These are phyloP conservation scores for Cordilura impudica DNA, from an alignment of 2,888 invertebrate genomes.

Conservation along the genomic window DNA sequence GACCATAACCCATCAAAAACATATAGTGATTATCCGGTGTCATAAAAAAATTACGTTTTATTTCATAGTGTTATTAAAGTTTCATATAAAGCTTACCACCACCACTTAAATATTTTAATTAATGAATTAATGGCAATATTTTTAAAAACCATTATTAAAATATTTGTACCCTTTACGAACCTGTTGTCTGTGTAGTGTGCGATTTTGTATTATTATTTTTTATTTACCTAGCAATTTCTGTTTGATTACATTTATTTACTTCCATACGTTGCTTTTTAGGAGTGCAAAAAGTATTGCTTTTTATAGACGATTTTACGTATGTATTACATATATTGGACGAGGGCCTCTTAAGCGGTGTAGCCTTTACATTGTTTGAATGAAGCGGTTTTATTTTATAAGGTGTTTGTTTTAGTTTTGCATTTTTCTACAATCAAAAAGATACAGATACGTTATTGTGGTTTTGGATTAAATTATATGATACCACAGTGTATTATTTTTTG, in stretches of 20 bases:
- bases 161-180: no score
- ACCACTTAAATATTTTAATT: no score
- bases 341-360: conserved; percentile 12
- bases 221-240: conserved; percentile 64
- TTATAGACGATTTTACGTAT: conserved; percentile 24
- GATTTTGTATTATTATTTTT: not conserved
- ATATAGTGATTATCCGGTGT: no score
- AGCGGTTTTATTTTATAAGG: conserved; percentile 42
- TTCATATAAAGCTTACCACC: no score
- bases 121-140: no score
- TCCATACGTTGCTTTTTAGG: conserved; percentile 66
- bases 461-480: conserved; percentile 6
- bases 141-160: no score
- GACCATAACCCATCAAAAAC: no score
- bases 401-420: conserved; percentile 43
- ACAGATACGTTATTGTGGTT: conserved; percentile 15
- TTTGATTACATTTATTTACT: conserved; percentile 65
- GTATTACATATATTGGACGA: not conserved
- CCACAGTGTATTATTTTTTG: not conserved
- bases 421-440: conserved; percentile 37
- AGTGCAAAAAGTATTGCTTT: conserved; percentile 69
- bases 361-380: conserved; percentile 11
- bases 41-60: no score
- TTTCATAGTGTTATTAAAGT: no score
- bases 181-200: no score